Percentiles rank a stretch among this genome's conserved stretches.
Evolutionary conservation across 2,888 invertebrate genomes (phyloP).

Genomic region (Cistogaster globosa): DNA sequence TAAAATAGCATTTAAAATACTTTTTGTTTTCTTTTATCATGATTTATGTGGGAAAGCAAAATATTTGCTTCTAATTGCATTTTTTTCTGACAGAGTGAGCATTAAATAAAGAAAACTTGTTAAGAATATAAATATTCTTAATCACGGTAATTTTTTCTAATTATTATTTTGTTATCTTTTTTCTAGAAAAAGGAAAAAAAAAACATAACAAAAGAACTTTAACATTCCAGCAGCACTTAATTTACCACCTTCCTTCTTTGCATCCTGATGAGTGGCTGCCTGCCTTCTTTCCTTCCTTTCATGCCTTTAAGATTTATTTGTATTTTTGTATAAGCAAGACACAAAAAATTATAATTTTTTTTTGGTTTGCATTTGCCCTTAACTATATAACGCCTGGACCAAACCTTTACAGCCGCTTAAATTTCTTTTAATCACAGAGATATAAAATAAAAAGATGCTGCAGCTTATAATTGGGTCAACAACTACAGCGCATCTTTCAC

Average conservation of each 20-base stretch:
- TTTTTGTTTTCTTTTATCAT: not conserved
- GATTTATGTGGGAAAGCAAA: not conserved
- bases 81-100: not conserved
- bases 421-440: constrained; percentile 16
- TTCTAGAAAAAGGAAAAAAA: not conserved
- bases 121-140: constrained; percentile 19
- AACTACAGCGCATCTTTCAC: constrained; percentile 54
- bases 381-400: constrained; percentile 1
- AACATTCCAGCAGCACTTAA: constrained; percentile 54
- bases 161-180: constrained; percentile 45
- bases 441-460: not conserved
- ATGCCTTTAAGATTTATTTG: constrained; percentile 35
- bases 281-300: constrained; percentile 49
- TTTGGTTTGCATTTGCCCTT: constrained; percentile 34
- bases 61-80: constrained; percentile 1
- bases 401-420: not conserved
- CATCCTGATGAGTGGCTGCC: constrained; percentile 43
- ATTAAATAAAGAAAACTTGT: not conserved
- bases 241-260: constrained; percentile 51
- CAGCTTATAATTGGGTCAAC: constrained; percentile 65
- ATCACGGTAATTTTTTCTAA: constrained; percentile 53
- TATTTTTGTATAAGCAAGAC: not conserved
- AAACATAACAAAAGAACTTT: constrained; percentile 25
- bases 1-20: not conserved
- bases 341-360: not conserved